phyloP scores from a whole-genome alignment of 1,140 invertebrate species.

The Aphaenogaster ashmeadi region DNA sequence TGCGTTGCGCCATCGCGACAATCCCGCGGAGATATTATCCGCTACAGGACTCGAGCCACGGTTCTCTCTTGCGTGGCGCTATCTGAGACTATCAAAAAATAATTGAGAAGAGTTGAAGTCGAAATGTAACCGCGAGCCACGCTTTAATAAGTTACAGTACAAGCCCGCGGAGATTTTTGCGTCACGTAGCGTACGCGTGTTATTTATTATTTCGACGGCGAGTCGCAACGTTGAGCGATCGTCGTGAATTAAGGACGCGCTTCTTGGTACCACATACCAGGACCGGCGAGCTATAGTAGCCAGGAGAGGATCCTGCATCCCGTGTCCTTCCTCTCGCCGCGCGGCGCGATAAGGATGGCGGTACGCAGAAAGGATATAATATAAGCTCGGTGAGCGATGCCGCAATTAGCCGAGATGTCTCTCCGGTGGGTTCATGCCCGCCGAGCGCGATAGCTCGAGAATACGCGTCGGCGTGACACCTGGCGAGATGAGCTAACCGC shows the following conservation, averaged over 20 bases:
- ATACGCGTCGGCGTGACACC: slow-evolving; percentile 40
- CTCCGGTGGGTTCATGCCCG: slow-evolving; percentile 46
- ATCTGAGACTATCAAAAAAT: slow-evolving; percentile 3
- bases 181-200: slow-evolving; percentile 44
- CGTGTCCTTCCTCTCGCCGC: slow-evolving; percentile 32
- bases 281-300: slow-evolving; percentile 34
- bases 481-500: slow-evolving; percentile 2
- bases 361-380: slow-evolving; percentile 67
- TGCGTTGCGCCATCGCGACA: not conserved
- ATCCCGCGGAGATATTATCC: slow-evolving; percentile 6
- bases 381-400: slow-evolving; percentile 76
- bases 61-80: not conserved
- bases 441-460: slow-evolving; percentile 20
- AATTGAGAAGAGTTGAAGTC: slow-evolving; percentile 3
- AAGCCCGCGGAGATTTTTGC: slow-evolving; percentile 32
- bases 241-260: slow-evolving; percentile 76
- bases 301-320: not conserved
- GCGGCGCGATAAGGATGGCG: slow-evolving; percentile 54
- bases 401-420: slow-evolving; percentile 78
- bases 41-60: not conserved
- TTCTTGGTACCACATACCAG: slow-evolving; percentile 72
- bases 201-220: slow-evolving; percentile 71
- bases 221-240: slow-evolving; percentile 73
- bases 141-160: slow-evolving; percentile 30
- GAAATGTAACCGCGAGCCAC: slow-evolving; percentile 25